phyloP scores from a whole-genome alignment of 2,113 vertebrate genomes.

The Cygnus buccinator region DNA sequence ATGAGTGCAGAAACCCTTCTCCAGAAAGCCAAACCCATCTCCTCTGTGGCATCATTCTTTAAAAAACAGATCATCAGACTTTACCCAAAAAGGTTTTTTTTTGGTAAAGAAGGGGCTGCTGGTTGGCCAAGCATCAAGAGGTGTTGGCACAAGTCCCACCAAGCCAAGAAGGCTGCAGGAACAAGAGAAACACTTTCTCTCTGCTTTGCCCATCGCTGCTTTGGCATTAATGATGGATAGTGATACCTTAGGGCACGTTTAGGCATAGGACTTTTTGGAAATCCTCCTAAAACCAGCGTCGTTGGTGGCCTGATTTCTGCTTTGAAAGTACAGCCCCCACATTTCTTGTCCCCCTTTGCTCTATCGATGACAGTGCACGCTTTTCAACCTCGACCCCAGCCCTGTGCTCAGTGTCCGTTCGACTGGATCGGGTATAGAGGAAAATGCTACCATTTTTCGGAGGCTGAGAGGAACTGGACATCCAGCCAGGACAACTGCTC shows the following conservation, averaged over 20 bases:
- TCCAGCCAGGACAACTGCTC: constrained; percentile 31
- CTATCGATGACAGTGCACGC: not conserved
- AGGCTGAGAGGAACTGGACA: constrained; percentile 20
- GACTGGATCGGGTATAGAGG: constrained; percentile 36
- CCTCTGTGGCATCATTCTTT: not conserved
- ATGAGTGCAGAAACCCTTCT: not conserved
- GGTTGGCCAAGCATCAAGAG: not conserved
- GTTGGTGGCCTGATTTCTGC: not conserved
- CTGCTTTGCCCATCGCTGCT: not conserved
- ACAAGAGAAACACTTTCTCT: too few relatives aligned
- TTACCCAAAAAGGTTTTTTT: not conserved
- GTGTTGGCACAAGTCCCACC: not conserved
- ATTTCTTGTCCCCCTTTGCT: not conserved
- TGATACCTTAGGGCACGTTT: rapidly evolving
- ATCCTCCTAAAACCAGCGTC: not conserved
- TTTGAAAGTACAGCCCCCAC: not conserved
- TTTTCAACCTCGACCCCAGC: not conserved
- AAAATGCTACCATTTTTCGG: constrained; percentile 46
- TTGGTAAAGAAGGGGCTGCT: too few relatives aligned
- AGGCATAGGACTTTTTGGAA: not conserved
- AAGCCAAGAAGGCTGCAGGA: not conserved
- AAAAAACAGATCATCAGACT: not conserved
- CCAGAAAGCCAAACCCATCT: not conserved
- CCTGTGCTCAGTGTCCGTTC: not conserved
- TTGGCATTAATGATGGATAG: not conserved